phyloP scores from a whole-genome alignment of 2,113 vertebrate genomes.

The Ariopsis seemanni region DNA sequence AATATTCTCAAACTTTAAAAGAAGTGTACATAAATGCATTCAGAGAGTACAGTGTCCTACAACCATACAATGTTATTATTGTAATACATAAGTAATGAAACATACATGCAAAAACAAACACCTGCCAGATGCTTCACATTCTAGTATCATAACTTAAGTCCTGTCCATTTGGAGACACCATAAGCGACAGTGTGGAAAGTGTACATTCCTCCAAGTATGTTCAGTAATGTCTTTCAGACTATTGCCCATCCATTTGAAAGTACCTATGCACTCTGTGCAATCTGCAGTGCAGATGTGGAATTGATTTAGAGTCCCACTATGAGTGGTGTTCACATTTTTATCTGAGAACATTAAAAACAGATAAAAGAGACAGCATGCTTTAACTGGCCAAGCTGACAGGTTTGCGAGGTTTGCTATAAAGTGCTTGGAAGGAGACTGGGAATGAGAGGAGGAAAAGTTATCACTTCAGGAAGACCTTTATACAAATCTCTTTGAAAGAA shows the following conservation, averaged over 20 bases:
- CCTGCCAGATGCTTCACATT: conserved; percentile 17
- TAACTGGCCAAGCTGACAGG: conserved; percentile 51
- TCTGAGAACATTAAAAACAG: conserved; percentile 37
- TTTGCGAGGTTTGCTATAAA: conserved; percentile 58
- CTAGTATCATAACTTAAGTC: background rate
- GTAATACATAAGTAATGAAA: conserved; percentile 5
- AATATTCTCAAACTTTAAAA: background rate
- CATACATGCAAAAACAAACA: conserved; percentile 10
- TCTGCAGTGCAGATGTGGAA: conserved; percentile 55
- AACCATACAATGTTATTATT: background rate
- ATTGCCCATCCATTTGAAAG: conserved; percentile 35
- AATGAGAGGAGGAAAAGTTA: conserved; percentile 47
- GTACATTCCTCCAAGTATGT: background rate
- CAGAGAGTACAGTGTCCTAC: background rate
- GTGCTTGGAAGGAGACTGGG: conserved; percentile 40
- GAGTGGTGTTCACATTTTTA: conserved; percentile 48
- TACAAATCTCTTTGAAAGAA: conserved; percentile 10
- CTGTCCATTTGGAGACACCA: conserved; percentile 7
- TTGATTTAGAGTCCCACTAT: conserved; percentile 26
- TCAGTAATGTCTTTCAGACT: conserved; percentile 40
- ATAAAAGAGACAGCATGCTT: conserved; percentile 44
- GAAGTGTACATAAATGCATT: conserved; percentile 1
- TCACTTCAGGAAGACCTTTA: conserved; percentile 29
- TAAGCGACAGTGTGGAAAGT: background rate
- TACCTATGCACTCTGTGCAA: conserved; percentile 34